phyloP scores from a whole-genome alignment of 2,797 vertebrate genomes.

The Liasis olivaceus region DNA sequence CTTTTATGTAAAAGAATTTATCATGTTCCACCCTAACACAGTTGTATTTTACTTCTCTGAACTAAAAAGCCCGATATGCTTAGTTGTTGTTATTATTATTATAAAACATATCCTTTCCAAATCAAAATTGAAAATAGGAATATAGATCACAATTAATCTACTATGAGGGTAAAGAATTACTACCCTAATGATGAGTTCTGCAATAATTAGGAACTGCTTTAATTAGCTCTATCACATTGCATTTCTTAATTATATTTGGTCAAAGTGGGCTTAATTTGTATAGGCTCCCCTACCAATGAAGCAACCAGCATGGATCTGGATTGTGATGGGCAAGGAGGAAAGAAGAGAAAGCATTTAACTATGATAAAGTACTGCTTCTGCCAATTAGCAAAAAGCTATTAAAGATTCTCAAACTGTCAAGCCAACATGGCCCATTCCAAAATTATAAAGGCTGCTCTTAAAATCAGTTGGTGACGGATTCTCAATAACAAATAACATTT shows the following conservation, averaged over 20 bases:
- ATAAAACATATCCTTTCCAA: background rate
- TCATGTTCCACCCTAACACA: background rate
- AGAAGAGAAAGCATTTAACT: background rate
- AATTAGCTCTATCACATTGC: background rate
- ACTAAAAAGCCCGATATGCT: background rate
- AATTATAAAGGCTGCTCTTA: background rate
- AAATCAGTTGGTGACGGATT: constrained; percentile 41
- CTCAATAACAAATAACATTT: constrained; percentile 11
- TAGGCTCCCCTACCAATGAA: background rate
- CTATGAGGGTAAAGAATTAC: background rate
- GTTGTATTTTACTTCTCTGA: background rate
- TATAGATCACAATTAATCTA: background rate
- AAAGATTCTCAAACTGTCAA: constrained; percentile 15
- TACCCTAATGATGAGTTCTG: background rate
- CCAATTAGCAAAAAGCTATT: background rate
- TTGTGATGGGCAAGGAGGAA: background rate
- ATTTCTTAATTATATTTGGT: constrained; percentile 4
- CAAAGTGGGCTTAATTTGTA: background rate
- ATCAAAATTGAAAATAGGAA: background rate
- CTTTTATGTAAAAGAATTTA: background rate
- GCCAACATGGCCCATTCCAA: constrained; percentile 37
- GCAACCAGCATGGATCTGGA: background rate
- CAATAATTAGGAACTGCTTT: background rate
- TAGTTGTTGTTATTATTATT: no score
- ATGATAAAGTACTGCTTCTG: background rate